These are phyloP conservation scores for Daubentonia madagascariensis DNA, from an alignment of 2,113 vertebrate genomes.

Conservation along the genomic window DNA sequence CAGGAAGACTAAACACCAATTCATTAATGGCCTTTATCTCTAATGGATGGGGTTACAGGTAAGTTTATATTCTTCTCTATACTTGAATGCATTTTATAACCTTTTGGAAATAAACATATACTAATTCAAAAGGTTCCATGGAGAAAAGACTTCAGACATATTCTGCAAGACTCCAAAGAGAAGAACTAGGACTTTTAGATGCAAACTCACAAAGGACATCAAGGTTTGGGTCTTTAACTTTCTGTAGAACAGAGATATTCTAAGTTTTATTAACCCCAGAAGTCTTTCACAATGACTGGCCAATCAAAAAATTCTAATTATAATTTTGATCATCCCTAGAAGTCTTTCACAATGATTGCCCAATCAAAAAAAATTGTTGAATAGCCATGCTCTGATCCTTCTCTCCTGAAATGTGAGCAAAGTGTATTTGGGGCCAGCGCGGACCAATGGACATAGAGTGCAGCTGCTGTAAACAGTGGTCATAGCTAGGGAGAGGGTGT, in stretches of 20 bases:
- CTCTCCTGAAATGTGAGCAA: background rate
- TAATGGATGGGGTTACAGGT: background rate
- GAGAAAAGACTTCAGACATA: background rate
- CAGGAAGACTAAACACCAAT: background rate
- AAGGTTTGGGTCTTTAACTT: background rate
- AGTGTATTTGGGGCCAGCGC: background rate
- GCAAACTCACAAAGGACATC: background rate
- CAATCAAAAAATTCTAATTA: background rate
- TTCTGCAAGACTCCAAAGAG: background rate
- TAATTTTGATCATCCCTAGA: background rate
- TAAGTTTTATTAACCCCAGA: background rate
- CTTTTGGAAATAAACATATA: background rate
- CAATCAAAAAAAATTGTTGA: background rate
- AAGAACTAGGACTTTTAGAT: background rate
- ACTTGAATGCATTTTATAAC: background rate
- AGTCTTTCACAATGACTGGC: background rate
- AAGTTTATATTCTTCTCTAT: background rate
- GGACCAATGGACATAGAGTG: background rate
- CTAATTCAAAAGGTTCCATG: background rate
- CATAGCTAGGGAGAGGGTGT: background rate
- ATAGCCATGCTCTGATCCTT: background rate
- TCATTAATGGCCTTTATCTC: background rate
- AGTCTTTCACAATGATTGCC: background rate
- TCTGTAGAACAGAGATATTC: background rate
- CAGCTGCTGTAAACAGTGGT: background rate